Base-by-base conservation (phyloP, 2,113 vertebrate genomes). In the Petaurus breviceps region DNA sequence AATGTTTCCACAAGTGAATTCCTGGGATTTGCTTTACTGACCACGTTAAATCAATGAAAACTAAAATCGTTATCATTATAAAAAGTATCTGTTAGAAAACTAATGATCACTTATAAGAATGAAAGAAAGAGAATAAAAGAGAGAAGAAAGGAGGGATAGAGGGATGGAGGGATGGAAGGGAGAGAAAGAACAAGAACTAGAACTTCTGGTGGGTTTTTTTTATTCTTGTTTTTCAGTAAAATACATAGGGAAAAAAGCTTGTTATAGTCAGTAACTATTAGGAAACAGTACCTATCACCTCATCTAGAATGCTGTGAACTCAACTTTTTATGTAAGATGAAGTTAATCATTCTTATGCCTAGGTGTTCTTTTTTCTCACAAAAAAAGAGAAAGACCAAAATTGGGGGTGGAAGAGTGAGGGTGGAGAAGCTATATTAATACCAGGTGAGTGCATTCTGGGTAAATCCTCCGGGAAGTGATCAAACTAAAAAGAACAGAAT, bases 301-400 rank as follows among this genome's bases (percentile, higher is more conserved):
- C 0, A 77, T 0, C 0, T 53, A 52, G 25, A 7, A 6, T 3
- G 14, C 84, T 77, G 37, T 77, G 37, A 77, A n/a, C 37, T 77
- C 68, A 43, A 77, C 37, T 43, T 77, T 77, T 43, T 61, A 23
- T 92, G 28, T 49, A 68, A 68, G 26, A 84, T 51, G 57, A 57
- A 90, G 1, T 90, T 53, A 37, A 89, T 57, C 5, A 7, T 52
- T 54, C 61, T 31, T 84, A 92, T n/a, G 61, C 90, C 61, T 28
- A 91, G 55, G 2, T 93, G 84, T 49, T 90, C 68, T 47, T 28
- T 54, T 54, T 28, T 68, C 91, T 3, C 19, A 53, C 25, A n/a
- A 52, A 54, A 37, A 95, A 55, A 92, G 28, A 26, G 54, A 92
- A 25, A 95, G 84, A 50, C 46, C 49, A 55, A 92, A 94, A 43